Percentiles rank a stretch among this genome's conserved stretches.
These are phyloP conservation scores for Ageneiosus marmoratus DNA, from an alignment of 2,113 vertebrate genomes.

Conservation along the genomic window DNA sequence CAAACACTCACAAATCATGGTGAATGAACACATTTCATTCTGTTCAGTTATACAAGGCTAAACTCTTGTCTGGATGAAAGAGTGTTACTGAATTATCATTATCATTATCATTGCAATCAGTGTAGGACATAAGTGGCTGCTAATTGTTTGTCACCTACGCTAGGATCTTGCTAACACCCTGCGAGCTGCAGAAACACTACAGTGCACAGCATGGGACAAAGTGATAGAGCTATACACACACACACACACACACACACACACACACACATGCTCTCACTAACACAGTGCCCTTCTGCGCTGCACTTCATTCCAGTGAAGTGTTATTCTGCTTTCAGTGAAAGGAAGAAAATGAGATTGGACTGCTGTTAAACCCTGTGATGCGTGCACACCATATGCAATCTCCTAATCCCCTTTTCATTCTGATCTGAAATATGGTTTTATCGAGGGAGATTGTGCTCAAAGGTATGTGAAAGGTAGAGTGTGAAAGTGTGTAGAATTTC, in stretches of 20 bases:
- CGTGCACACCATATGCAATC: conserved; percentile 21
- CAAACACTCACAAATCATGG: not conserved
- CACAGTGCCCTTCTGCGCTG: not conserved
- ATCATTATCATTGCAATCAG: conserved; percentile 26
- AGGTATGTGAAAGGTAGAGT: not conserved
- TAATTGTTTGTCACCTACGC: conserved; percentile 49
- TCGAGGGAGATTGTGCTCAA: not conserved
- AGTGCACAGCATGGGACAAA: conserved; percentile 26
- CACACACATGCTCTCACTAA: conserved; percentile 22
- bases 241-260: conserved; percentile 6
- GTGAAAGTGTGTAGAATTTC: not conserved
- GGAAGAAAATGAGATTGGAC: conserved; percentile 5
- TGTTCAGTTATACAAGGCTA: not conserved
- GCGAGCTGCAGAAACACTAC: conserved; percentile 31
- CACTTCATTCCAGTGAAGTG: conserved; percentile 25
- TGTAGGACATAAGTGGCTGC: conserved; percentile 39
- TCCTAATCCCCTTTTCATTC: conserved; percentile 38
- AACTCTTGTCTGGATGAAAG: conserved; percentile 30
- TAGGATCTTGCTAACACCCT: conserved; percentile 30
- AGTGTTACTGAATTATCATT: conserved; percentile 34
- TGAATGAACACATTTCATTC: not conserved
- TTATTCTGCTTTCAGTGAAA: conserved; percentile 4
- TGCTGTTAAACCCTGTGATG: not conserved
- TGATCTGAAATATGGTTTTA: conserved; percentile 38
- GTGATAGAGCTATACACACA: conserved; percentile 23